Base-by-base conservation (phyloP, 2,113 vertebrate species). In the Gymnarchus niloticus region DNA sequence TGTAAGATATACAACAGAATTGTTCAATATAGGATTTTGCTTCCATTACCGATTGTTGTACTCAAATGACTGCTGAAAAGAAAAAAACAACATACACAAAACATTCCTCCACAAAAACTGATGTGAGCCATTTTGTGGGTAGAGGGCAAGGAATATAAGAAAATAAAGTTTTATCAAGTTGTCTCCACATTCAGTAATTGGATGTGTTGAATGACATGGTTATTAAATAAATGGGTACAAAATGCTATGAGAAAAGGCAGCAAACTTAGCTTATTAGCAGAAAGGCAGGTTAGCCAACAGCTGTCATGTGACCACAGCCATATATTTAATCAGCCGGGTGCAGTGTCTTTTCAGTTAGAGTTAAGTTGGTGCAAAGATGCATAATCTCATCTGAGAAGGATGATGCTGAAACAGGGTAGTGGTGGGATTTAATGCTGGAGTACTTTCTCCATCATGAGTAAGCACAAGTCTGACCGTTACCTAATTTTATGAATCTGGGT, bases 141-240 rank as follows among this genome's bases (percentile, higher is more conserved):
- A 65, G 19, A 17, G 59, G 7, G 23, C 19, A 8, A 25, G 19
- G n/a, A 65, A n/a, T 4, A 41, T 54, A 56, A 56, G 49, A 82
- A 82, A 82, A 82, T 56, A 3, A 54, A 48, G 49, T 51, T 54
- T 82, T 49, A 49, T 51, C 33, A 56, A 14, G n/a, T 54, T n/a
- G 37, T 82, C 80, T 54, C n/a, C 6, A 5, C 25, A 49, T 82
- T 25, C 51, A 37, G n/a, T 82, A 82, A 82, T 56, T 52, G 56
- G n/a, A 56, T 82, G 54, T 82, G 56, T 51, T 52, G 76, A 78
- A 48, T 78, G 23, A 19, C 44, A 37, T 56, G 56, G 28, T 82
- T 82, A 82, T 82, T 82, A 82, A 82, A 82, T 82, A 28, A 82
- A 33, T 28, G 28, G 28, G 28, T 5, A n/a, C 48, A 81, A 23